phyloP scores from a whole-genome alignment of 2,113 vertebrate genomes.

The Haemorhous mexicanus region DNA sequence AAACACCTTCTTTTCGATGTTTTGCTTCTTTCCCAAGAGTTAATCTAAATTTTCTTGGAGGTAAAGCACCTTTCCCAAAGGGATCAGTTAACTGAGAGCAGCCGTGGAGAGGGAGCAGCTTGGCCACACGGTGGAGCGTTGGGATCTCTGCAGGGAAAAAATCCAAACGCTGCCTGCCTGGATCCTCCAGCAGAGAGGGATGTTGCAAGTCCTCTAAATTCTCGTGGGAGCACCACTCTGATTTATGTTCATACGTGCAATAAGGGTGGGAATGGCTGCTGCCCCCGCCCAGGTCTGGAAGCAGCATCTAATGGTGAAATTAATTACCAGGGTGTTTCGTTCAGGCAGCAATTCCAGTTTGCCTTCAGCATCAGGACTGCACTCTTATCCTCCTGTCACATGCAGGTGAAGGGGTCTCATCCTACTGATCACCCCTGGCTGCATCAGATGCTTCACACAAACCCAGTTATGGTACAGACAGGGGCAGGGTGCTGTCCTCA shows the following conservation, averaged over 20 bases:
- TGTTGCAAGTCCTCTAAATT: rapidly evolving
- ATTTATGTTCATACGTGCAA: background rate
- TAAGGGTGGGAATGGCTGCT: background rate
- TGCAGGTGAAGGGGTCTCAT: background rate
- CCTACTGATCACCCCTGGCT: background rate
- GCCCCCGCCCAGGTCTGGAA: background rate
- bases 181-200: background rate
- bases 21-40: background rate
- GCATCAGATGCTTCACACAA: too few species aligned
- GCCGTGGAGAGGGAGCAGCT: rapidly evolving
- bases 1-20: background rate
- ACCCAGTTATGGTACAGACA: background rate
- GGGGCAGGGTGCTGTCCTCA: background rate
- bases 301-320: background rate
- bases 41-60: background rate
- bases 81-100: rapidly evolving
- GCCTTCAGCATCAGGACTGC: background rate
- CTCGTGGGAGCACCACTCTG: rapidly evolving
- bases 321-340: background rate
- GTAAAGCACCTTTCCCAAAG: rapidly evolving
- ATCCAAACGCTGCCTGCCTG: background rate
- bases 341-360: background rate
- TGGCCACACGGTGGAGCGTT: slow-evolving; percentile 42
- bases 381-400: too few species aligned
- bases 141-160: background rate